Evolutionary conservation across 37 sponge, comb jelly and placozoan genomes (phyloP).

Genomic region (Beroe forskalii): DNA sequence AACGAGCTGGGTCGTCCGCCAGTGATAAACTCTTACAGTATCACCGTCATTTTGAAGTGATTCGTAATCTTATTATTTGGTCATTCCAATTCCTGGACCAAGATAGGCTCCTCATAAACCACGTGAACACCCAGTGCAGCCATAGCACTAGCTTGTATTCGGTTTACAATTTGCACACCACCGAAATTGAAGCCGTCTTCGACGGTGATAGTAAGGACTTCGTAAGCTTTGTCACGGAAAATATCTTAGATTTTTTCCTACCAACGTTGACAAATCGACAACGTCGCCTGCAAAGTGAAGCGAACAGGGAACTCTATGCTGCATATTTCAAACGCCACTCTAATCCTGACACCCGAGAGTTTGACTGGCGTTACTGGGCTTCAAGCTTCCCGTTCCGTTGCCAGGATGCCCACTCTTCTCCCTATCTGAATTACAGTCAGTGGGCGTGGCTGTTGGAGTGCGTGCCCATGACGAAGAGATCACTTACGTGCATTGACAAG

Average conservation of each 20-base stretch:
- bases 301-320: background rate
- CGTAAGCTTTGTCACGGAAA: background rate
- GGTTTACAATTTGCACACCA: background rate
- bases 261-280: background rate
- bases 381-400: background rate
- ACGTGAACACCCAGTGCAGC: background rate
- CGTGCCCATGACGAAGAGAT: background rate
- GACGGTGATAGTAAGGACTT: background rate
- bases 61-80: background rate
- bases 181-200: slow-evolving; percentile 5
- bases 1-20: background rate
- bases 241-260: background rate
- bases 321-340: background rate
- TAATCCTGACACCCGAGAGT: background rate
- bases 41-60: background rate
- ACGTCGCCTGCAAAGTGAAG: background rate
- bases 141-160: background rate
- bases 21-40: background rate
- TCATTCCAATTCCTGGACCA: slow-evolving; percentile 13
- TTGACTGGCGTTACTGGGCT: background rate
- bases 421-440: background rate
- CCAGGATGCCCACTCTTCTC: background rate
- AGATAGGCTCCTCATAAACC: background rate
- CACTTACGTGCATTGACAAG: background rate
- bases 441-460: background rate